These are phyloP conservation scores for Cyprinodon tularosa DNA, from an alignment of 2,113 vertebrate genomes.

Conservation along the genomic window DNA sequence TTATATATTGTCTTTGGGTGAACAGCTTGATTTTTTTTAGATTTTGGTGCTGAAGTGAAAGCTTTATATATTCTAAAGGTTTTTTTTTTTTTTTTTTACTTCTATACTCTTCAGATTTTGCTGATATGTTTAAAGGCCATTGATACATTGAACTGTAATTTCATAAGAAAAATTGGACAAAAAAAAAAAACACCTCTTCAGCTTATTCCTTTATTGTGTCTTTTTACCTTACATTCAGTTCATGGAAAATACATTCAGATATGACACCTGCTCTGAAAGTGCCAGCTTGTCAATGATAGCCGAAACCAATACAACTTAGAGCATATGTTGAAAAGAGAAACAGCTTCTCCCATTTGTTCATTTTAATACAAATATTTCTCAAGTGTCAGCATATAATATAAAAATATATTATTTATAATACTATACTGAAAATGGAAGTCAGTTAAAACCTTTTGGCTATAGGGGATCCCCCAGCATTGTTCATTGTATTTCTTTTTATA, in stretches of 20 bases:
- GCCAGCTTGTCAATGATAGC: conserved; percentile 53
- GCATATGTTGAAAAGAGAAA: conserved; percentile 75
- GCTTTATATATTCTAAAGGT: too few relatives aligned
- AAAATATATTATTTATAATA: conserved; percentile 73
- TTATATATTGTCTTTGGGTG: too few relatives aligned
- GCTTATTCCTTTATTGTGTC: conserved; percentile 68
- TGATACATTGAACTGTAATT: not conserved
- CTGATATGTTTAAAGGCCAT: not conserved
- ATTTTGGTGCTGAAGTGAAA: too few relatives aligned
- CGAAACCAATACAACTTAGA: conserved; percentile 69
- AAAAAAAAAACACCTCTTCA: not conserved
- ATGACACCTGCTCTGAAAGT: conserved; percentile 60
- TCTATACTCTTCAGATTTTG: not conserved
- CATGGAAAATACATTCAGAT: conserved; percentile 83
- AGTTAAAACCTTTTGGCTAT: conserved; percentile 43
- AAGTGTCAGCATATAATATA: conserved; percentile 62
- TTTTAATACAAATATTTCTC: conserved; percentile 66
- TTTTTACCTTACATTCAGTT: conserved; percentile 77
- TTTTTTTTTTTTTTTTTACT: too few relatives aligned
- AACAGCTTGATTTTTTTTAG: too few relatives aligned
- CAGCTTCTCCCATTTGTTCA: conserved; percentile 41
- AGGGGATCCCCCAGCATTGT: conserved; percentile 16
- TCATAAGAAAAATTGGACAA: not conserved
- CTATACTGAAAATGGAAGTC: conserved; percentile 69
- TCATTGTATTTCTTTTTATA: conserved; percentile 16